Evolutionary conservation across 2,888 invertebrate species (phyloP), one percentile per base, ranked within the genome.

Genomic region (Archips xylosteana): DNA sequence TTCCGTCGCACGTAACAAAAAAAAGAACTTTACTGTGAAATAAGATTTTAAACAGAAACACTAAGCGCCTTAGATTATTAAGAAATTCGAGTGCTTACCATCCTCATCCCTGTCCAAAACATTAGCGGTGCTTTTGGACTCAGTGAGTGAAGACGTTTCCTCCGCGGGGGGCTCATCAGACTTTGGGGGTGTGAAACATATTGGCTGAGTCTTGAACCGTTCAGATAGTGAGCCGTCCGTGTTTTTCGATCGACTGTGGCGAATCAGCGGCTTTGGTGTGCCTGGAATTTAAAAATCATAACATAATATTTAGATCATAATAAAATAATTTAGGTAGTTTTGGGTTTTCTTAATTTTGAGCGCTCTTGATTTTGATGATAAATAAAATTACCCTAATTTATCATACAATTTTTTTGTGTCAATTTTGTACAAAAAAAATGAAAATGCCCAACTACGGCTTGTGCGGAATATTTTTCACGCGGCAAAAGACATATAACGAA

Each of bases 171-270:
- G 78, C 69, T 83, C 84, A 67, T 75, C 74, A 9, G 78, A 70
- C 69, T 76, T 75, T 72, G 65, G 75, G 76, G 78, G 71, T 13
- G 95, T 95, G 76, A 95, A 93, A 2, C 96, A 96, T 49, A 97
- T 95, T 1, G 97, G 97, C 92, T 97, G 97, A 1, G 97, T 97
- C 78, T 95, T 95, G 89, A 96, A 96, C 75, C 94, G 95, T 64
- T 95, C 94, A 68, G 86, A 84, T 77, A 93, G 86, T n/a, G 90
- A 85, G 15, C 89, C 85, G 64, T 88, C 89, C 78, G 94, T 94
- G 83, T 92, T 94, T 76, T 92, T 94, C 71, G 92, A 92, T 79
- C 94, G 91, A 81, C 87, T 92, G 88, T 95, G 94, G 73, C 94
- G 94, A 51, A 95, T 82, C 72, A 94, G 79, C 70, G 94, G 94